Percentiles rank a stretch among this genome's conserved stretches.
Conservation (phyloP, 2,797 vertebrate genomes). For the Eutrigla gurnardus region DNA sequence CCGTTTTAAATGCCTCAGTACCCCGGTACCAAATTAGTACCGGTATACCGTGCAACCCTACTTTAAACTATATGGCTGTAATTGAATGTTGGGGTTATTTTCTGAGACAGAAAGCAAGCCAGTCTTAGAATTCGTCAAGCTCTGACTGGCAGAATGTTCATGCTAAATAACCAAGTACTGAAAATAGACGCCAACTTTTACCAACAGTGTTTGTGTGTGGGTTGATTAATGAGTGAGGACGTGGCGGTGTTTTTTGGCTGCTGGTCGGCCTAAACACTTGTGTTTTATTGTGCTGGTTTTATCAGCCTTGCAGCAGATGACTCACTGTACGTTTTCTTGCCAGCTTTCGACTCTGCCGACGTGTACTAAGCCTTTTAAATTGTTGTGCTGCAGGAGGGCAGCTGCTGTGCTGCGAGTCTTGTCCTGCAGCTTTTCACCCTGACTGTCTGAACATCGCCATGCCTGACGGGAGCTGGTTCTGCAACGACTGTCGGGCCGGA, state of each 20-base stretch:
- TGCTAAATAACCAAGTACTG: too few relatives aligned
- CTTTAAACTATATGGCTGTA: neutral
- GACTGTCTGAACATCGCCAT: constrained; percentile 97
- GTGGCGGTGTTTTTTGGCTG: neutral
- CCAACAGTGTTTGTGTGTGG: neutral
- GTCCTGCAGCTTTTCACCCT: constrained; percentile 97
- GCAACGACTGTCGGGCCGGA: constrained; percentile 95
- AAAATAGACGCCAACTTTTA: too few relatives aligned
- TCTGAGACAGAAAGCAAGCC: neutral
- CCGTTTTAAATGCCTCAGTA: too few relatives aligned
- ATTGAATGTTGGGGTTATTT: neutral
- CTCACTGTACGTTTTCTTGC: neutral
- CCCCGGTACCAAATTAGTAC: too few relatives aligned
- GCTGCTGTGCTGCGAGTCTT: constrained; percentile 96
- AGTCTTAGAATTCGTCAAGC: neutral
- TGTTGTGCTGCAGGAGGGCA: constrained; percentile 87
- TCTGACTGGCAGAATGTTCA: too few relatives aligned
- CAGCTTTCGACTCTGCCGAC: neutral
- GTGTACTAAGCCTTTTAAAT: neutral
- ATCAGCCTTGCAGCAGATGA: neutral
- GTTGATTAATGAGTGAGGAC: neutral
- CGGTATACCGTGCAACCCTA: too few relatives aligned
- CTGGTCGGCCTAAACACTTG: neutral
- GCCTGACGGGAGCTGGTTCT: constrained; percentile 99
- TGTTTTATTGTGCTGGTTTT: constrained; percentile 7